Base-by-base conservation (phyloP, 2,113 vertebrate genomes). In the Gymnobelideus leadbeateri region DNA sequence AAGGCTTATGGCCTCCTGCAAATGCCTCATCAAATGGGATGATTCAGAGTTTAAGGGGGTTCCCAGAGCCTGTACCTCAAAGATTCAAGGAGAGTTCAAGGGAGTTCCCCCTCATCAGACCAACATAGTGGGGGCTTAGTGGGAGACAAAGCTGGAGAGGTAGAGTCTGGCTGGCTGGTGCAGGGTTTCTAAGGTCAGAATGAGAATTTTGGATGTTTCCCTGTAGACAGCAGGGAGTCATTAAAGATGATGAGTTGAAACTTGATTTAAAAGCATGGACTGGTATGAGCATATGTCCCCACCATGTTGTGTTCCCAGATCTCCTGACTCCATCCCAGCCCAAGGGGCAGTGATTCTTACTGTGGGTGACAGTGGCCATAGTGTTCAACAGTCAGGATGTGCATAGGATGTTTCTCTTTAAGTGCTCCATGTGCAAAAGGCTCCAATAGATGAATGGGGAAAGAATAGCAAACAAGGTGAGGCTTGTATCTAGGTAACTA, bases 381-480 rank as follows among this genome's bases (percentile, higher is more conserved):
- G 61, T 84, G 16, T 14, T 77, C 61, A 37, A 37, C 55, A 95
- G 95, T 51, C 92, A 43, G 51, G 95, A 89, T 91, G 94, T 57
- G 24, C 51, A 90, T 91, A 37, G 14, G 50, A 54, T 26, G 96
- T 95, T 90, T 61, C 21, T 90, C 50, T 92, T 91, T 19, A 24
- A 12, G 8, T 92, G 31, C 1, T 96, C 95, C 46, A 91, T 92
- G 96, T 95, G 49, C 95, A 25, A 92, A 94, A 68, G 50, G 0
- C 95, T 8, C 89, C 23, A 89, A 0, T 0, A 9, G 31, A 47
- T 49, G 54, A 2, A n/a, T 2, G 1, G 53, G 57, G 91, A 91
- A 21, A 89, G 3, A 37, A 49, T 51, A 19, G 47, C 89, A 16
- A 96, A 96, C 94, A 52, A 0, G 1, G 77, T 52, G 51, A 93